These are phyloP conservation scores for Enteromius thamalakanensis DNA, from an alignment of 2,797 vertebrate species.

Conservation along the genomic window DNA sequence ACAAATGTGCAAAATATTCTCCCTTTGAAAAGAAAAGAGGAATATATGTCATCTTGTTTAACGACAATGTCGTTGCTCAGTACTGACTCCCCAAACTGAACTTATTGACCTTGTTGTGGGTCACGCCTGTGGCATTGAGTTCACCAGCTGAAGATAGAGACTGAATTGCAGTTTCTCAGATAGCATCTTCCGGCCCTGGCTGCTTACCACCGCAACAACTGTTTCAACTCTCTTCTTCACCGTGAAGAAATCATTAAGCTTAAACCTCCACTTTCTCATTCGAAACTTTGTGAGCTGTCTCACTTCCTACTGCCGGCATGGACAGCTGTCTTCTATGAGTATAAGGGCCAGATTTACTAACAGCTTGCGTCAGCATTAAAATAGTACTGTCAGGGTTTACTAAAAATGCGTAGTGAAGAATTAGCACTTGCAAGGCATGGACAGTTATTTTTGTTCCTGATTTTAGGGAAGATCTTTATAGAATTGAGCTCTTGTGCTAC, in stretches of 20 bases:
- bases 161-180: conserved; percentile 42
- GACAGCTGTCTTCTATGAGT: conserved; percentile 2
- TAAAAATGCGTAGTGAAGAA: background rate
- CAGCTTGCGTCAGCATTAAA: background rate
- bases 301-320: conserved; percentile 13
- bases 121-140: conserved; percentile 25
- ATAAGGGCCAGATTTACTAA: background rate
- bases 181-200: conserved; percentile 52
- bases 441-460: background rate
- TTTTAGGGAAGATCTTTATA: too few species aligned
- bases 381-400: background rate
- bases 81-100: conserved; percentile 22
- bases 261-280: background rate
- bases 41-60: conserved; percentile 14
- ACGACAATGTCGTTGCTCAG: background rate
- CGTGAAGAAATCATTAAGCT: conserved; percentile 41
- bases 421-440: background rate
- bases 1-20: background rate
- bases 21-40: background rate
- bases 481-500: too few species aligned
- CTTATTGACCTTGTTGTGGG: conserved; percentile 36
- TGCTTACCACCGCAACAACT: conserved; percentile 51
- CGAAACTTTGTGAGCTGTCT: background rate
- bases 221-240: conserved; percentile 51
- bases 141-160: conserved; percentile 43